These are phyloP conservation scores for Trypoxylon attenuatum DNA, from an alignment of 2,888 invertebrate species.

Conservation along the genomic window DNA sequence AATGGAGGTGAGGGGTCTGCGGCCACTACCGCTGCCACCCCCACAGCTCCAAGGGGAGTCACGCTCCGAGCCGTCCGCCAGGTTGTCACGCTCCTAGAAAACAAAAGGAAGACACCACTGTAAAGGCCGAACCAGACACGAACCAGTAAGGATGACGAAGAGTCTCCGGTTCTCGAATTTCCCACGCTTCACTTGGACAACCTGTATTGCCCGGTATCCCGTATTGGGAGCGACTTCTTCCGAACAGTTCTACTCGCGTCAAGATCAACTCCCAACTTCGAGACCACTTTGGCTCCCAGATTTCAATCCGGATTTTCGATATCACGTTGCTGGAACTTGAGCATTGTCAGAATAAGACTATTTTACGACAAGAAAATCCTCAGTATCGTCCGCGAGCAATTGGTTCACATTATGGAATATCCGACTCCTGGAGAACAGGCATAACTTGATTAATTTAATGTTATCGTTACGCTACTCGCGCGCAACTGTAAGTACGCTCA, in stretches of 20 bases:
- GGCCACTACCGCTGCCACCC: constrained; percentile 67
- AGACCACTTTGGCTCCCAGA: too few species aligned
- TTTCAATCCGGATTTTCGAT: too few species aligned
- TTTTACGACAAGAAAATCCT: too few species aligned
- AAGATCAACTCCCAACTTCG: too few species aligned
- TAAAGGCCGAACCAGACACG: constrained; percentile 8
- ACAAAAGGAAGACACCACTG: constrained; percentile 1
- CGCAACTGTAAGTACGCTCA: background rate
- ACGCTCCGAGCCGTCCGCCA: constrained; percentile 71
- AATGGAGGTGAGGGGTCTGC: constrained; percentile 70
- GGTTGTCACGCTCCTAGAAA: constrained; percentile 68
- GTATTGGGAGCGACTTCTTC: too few species aligned
- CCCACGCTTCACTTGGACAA: constrained; percentile 33
- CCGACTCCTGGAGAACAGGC: background rate
- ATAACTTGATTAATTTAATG: background rate
- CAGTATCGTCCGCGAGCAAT: too few species aligned
- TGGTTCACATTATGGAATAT: too few species aligned
- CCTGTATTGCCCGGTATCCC: too few species aligned
- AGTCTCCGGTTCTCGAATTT: constrained; percentile 16
- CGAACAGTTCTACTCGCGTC: too few species aligned
- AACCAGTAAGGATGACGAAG: constrained; percentile 15
- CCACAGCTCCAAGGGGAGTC: constrained; percentile 69
- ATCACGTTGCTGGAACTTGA: too few species aligned
- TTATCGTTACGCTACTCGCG: background rate
- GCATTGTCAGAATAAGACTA: too few species aligned